Percentiles rank a stretch among this genome's conserved stretches.
Evolutionary conservation across 2,888 invertebrate genomes (phyloP).

Genomic region (Drosophila mercatorum): DNA sequence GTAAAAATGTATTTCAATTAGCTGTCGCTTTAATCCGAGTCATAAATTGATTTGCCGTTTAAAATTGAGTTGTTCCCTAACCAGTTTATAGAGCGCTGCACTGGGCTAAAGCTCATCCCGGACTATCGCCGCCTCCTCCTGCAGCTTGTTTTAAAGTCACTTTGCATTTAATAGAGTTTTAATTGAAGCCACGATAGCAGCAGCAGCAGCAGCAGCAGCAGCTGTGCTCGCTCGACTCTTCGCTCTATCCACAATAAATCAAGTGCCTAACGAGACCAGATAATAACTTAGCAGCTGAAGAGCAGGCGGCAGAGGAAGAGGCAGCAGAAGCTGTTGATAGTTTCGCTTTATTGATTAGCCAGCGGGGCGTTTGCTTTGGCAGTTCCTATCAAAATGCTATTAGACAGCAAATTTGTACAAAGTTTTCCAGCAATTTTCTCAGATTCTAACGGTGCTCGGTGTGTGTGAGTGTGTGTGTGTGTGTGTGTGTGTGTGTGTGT

Average conservation of each 20-base stretch:
- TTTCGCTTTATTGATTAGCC: constrained; percentile 71
- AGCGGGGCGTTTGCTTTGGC: constrained; percentile 50
- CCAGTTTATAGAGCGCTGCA: constrained; percentile 39
- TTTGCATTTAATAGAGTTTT: constrained; percentile 77
- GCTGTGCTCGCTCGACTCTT: constrained; percentile 1
- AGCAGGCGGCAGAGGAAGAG: constrained; percentile 8
- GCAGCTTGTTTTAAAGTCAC: constrained; percentile 51
- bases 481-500: no score
- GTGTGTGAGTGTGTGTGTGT: no score
- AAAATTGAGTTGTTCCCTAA: constrained; percentile 69
- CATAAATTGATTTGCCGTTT: constrained; percentile 64
- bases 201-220: constrained; percentile 14
- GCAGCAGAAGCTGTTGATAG: constrained; percentile 50
- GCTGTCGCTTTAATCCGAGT: constrained; percentile 63
- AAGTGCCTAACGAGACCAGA: constrained; percentile 69
- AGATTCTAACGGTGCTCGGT: constrained; percentile 56
- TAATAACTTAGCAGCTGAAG: constrained; percentile 46
- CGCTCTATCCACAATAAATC: constrained; percentile 41
- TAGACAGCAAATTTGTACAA: constrained; percentile 40
- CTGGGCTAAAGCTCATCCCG: constrained; percentile 1
- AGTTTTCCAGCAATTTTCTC: constrained; percentile 17
- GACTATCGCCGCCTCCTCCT: neutral
- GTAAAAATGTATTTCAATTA: constrained; percentile 69
- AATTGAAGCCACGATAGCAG: constrained; percentile 49
- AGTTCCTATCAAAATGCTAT: constrained; percentile 66